Conservation (phyloP, 1,140 invertebrate genomes). For the Neodiprion pinetum region DNA sequence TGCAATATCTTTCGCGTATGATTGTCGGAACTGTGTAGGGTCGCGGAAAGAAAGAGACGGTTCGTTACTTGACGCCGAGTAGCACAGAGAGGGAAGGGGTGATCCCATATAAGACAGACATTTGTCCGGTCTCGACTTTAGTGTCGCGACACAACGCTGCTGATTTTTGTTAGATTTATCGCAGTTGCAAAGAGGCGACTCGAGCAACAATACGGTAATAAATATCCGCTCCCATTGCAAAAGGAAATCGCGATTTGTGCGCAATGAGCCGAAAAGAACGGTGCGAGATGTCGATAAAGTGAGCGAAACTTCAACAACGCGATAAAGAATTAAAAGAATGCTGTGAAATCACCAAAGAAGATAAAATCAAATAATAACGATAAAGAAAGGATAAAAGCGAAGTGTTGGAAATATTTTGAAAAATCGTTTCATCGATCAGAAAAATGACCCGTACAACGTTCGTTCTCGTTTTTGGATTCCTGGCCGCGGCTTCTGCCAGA, state of each 20-base stretch:
- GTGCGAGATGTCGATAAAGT: too few relatives aligned
- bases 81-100: constrained; percentile 47
- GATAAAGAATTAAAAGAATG: too few relatives aligned
- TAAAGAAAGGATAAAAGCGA: too few relatives aligned
- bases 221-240: too few relatives aligned
- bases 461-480: background rate
- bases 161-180: background rate
- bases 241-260: too few relatives aligned
- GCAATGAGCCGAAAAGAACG: too few relatives aligned
- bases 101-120: constrained; percentile 59
- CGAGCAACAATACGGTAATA: too few relatives aligned
- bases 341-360: background rate
- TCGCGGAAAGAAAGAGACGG: constrained; percentile 29
- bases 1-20: background rate
- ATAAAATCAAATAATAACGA: background rate
- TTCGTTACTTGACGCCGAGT: constrained; percentile 34
- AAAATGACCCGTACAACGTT: background rate
- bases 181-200: too few relatives aligned
- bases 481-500: background rate
- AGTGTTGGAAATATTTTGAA: too few relatives aligned
- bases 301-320: too few relatives aligned
- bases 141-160: constrained; percentile 34
- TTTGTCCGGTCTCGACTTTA: constrained; percentile 52
- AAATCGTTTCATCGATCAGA: too few relatives aligned
- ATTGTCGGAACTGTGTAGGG: constrained; percentile 16